phyloP scores from a whole-genome alignment of 2,113 vertebrate species.

The Tragelaphus scriptus region DNA sequence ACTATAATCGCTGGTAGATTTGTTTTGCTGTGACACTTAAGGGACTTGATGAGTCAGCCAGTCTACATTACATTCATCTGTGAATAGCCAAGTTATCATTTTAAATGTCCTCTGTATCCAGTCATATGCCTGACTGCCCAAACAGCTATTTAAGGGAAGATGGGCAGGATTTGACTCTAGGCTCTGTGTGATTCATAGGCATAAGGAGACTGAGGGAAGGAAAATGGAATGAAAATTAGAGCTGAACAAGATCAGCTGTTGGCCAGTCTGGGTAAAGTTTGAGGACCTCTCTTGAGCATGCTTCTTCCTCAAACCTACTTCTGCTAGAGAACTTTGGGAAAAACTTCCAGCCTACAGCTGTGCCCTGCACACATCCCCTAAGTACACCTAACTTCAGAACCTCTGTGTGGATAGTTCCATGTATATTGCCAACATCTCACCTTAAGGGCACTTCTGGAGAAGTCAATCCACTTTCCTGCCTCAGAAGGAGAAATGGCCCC shows the following conservation, averaged over 20 bases:
- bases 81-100: conserved; percentile 8
- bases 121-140: background rate
- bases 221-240: background rate
- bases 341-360: background rate
- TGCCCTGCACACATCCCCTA: background rate
- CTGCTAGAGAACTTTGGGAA: background rate
- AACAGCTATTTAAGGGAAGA: conserved; percentile 14
- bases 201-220: background rate
- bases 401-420: background rate
- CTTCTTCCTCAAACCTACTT: background rate
- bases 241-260: background rate
- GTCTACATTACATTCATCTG: background rate
- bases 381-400: background rate
- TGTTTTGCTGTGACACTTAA: background rate
- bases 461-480: background rate
- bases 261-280: background rate
- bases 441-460: background rate
- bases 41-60: conserved; percentile 47
- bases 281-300: background rate
- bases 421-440: background rate
- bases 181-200: conserved; percentile 3
- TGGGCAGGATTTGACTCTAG: background rate
- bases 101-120: background rate
- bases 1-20: background rate
- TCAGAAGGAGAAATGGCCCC: background rate